Base-by-base conservation (phyloP, 1,140 invertebrate species). In the Leguminivora glycinivorella region DNA sequence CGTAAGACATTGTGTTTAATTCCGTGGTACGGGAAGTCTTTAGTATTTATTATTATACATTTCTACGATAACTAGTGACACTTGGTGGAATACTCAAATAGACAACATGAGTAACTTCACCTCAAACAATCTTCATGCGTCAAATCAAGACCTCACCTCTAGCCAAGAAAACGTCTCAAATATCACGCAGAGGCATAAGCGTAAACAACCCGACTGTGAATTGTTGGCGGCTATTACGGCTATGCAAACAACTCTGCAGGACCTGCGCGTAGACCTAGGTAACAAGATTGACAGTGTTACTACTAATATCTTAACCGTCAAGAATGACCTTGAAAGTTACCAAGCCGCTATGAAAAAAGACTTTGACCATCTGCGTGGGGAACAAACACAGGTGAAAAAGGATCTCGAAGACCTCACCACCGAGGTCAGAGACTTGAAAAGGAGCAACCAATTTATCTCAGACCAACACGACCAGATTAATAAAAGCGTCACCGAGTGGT, bases 121-220 rank as follows among this genome's bases (percentile, higher is more conserved):
- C n/a, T n/a, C 24, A 67, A 67, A 25, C 34, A 38, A 43, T 40
- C n/a, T n/a, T n/a, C n/a, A 40, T 29, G 31, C 34, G 4, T 67
- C 63, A 4, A 19, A 67, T 7, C 17, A 31, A 25, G 63, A 67
- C 17, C 24, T 67, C 1, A 19, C 4, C 34, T 34, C 14, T 5
- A 4, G 6, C 4, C n/a, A 40, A 24, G 63, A 67, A 40, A 4
- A n/a, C 7, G 14, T 2, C 4, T 2, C 5, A 17, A 17, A 17
- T 38, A 34, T 40, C n/a, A 24, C 63, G 10, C 12, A 34, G 6
- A 67, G 63, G 22, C n/a, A n/a, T n/a, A 67, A 67, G 22, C n/a
- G 63, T 14, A 67, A 67, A 22, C 29, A 67, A n/a, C 63, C 63
- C 0, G 63, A 67, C 26, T 24, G 25, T 43, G 66, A 67, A 9